phyloP scores from a whole-genome alignment of 2,113 vertebrate species.

The Cranoglanis bouderius region DNA sequence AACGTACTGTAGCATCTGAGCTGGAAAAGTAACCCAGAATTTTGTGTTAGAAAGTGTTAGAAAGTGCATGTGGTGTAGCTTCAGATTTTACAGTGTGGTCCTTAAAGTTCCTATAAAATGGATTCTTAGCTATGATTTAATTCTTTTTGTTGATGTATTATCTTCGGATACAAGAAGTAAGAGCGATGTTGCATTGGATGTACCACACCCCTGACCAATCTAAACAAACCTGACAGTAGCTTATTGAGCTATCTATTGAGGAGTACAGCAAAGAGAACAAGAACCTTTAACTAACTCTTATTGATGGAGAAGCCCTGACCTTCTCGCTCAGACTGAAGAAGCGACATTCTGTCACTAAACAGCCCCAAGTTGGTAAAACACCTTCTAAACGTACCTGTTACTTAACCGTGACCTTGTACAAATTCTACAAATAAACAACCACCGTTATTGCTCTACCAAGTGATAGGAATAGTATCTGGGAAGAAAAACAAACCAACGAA shows the following conservation, averaged over 20 bases:
- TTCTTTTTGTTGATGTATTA: neutral
- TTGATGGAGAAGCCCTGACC: no score
- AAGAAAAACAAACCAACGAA: neutral
- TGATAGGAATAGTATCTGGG: neutral
- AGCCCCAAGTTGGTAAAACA: no score
- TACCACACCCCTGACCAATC: neutral
- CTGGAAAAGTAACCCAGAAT: neutral
- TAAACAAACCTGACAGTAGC: neutral
- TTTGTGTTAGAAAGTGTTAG: no score
- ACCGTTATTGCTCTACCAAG: no score
- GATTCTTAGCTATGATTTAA: neutral
- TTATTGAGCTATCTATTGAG: neutral
- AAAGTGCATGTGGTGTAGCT: neutral
- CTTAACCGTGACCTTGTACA: no score
- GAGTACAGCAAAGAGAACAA: neutral
- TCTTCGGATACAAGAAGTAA: neutral
- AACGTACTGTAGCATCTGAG: neutral
- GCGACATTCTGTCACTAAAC: no score
- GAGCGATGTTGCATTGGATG: neutral
- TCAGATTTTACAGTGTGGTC: no score
- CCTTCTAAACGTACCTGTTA: no score
- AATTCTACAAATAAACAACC: no score
- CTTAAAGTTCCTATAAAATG: no score
- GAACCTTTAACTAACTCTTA: no score
- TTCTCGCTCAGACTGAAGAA: neutral